phyloP scores from a whole-genome alignment of 2,888 invertebrate species.

The Drosophila eohydei region DNA sequence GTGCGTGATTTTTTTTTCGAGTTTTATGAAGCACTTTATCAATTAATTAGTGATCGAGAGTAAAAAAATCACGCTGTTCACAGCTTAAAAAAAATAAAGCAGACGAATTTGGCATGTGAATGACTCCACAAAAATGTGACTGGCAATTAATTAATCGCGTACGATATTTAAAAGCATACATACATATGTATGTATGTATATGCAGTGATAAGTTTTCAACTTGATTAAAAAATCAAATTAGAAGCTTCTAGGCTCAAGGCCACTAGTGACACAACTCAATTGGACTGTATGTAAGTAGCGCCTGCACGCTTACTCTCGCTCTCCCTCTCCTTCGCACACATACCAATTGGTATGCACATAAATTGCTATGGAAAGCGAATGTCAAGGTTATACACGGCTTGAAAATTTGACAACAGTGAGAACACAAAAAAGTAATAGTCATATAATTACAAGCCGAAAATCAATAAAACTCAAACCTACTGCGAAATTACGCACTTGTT shows the following conservation, averaged over 20 bases:
- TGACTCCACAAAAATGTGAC: constrained; percentile 47
- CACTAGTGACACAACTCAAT: constrained; percentile 31
- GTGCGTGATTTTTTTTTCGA: not conserved
- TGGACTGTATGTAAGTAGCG: constrained; percentile 35
- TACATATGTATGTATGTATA: not conserved
- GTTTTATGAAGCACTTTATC: constrained; percentile 30
- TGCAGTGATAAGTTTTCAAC: constrained; percentile 30
- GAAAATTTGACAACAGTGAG: constrained; percentile 24
- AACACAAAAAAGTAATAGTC: constrained; percentile 39
- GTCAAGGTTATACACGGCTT: constrained; percentile 60
- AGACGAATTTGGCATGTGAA: constrained; percentile 34
- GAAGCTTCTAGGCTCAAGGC: constrained; percentile 54
- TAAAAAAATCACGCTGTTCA: constrained; percentile 2
- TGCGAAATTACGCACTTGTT: constrained; percentile 57
- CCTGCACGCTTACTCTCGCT: constrained; percentile 20
- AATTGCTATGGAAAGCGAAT: constrained; percentile 63
- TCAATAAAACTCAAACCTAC: constrained; percentile 43
- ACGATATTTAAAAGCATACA: constrained; percentile 4
- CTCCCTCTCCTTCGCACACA: not conserved
- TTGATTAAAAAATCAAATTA: constrained; percentile 46
- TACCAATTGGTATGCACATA: constrained; percentile 52
- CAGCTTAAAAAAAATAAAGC: constrained; percentile 10
- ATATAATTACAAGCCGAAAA: constrained; percentile 49
- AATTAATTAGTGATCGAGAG: constrained; percentile 18
- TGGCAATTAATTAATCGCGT: constrained; percentile 14